Evolutionary conservation across 2,888 invertebrate genomes (phyloP).

Genomic region (Patella depressa): DNA sequence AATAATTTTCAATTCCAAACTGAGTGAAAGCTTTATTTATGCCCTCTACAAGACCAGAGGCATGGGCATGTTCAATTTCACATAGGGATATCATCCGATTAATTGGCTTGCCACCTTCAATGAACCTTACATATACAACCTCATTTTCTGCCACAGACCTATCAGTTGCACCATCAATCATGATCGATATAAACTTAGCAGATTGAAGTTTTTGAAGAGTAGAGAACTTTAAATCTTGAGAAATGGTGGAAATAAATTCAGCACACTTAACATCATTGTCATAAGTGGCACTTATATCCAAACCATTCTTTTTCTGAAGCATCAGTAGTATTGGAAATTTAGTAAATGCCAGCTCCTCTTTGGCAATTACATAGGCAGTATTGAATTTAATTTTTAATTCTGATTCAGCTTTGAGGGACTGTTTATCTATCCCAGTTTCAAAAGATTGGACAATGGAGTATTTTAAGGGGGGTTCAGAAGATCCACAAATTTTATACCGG

Average conservation of each 20-base stretch:
- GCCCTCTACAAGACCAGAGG: not conserved
- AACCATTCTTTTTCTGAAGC: not conserved
- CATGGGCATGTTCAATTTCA: constrained; percentile 10
- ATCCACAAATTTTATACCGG: too few relatives aligned
- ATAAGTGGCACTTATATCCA: not conserved
- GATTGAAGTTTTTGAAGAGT: not conserved
- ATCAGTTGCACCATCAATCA: constrained; percentile 21
- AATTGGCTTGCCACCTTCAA: not conserved
- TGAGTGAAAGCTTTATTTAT: too few relatives aligned
- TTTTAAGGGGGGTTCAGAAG: too few relatives aligned
- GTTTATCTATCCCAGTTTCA: too few relatives aligned
- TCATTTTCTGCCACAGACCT: constrained; percentile 13
- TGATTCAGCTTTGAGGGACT: too few relatives aligned
- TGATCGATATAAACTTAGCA: not conserved
- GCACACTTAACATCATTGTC: constrained; percentile 17
- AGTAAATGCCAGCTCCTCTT: constrained; percentile 15
- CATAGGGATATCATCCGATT: not conserved
- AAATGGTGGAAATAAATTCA: not conserved
- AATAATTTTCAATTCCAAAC: too few relatives aligned
- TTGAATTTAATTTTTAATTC: not conserved
- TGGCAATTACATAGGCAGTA: constrained; percentile 14
- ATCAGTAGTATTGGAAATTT: not conserved
- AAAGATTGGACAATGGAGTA: too few relatives aligned
- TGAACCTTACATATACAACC: not conserved
- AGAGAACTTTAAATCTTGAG: not conserved